Conservation (phyloP, 2,113 vertebrate species). For the Cryptotis parvus region DNA sequence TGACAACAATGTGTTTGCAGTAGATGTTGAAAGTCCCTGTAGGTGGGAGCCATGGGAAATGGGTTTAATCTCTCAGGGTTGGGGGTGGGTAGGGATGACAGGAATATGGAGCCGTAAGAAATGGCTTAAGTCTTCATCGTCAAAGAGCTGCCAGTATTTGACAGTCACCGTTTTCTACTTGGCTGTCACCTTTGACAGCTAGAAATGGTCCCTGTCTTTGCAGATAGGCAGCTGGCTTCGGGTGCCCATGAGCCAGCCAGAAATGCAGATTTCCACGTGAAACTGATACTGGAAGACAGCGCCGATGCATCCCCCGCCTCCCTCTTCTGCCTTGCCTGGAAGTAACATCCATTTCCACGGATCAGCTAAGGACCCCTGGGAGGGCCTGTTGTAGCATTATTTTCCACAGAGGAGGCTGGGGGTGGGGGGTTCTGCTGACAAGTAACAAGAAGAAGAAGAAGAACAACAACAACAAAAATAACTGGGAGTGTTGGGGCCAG, state of each 20-base stretch:
- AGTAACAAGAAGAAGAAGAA: not conserved
- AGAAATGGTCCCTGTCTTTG: constrained; percentile 29
- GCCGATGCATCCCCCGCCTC: not conserved
- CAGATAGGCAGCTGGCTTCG: not conserved
- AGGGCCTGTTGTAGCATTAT: not conserved
- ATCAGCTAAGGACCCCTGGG: not conserved
- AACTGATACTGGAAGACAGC: constrained; percentile 5
- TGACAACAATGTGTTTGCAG: not conserved
- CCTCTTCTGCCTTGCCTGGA: not conserved
- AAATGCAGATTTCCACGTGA: constrained; percentile 52
- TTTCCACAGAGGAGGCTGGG: not conserved
- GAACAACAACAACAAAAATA: no score
- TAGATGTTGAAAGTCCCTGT: not conserved
- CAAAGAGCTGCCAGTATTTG: constrained; percentile 25
- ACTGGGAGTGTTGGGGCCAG: no score
- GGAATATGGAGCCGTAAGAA: not conserved
- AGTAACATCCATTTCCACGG: not conserved
- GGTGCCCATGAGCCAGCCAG: not conserved
- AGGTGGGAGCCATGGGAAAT: not conserved
- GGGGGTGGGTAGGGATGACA: not conserved
- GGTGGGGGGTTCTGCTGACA: not conserved
- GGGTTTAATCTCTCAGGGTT: not conserved
- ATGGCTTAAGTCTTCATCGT: constrained; percentile 31
- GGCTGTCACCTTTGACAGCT: constrained; percentile 39
- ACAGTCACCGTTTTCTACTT: constrained; percentile 5